Evolutionary conservation across 2,888 invertebrate species (phyloP).

Genomic region (Agrochola circellaris): DNA sequence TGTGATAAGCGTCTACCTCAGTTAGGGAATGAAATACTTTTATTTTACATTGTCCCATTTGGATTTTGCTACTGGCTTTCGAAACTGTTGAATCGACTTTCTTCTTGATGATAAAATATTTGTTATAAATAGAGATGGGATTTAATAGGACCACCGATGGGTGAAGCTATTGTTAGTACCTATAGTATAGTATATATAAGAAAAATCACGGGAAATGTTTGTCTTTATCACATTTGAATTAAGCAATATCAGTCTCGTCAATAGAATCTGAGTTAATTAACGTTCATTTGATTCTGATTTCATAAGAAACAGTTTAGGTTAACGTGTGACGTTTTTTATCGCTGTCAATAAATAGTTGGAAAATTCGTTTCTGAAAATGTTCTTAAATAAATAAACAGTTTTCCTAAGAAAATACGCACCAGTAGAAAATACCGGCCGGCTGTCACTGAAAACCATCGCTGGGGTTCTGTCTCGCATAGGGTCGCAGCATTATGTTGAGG

Average conservation of each 20-base stretch:
- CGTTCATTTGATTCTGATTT: background rate
- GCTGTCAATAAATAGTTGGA: too few relatives aligned
- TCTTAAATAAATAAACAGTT: too few relatives aligned
- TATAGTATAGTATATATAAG: too few relatives aligned
- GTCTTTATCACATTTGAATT: background rate
- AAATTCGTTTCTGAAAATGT: too few relatives aligned
- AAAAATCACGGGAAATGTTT: background rate
- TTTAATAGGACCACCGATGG: conserved; percentile 30
- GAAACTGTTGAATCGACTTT: conserved; percentile 46
- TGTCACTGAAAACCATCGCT: too few relatives aligned
- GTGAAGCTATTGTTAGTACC: conserved; percentile 30
- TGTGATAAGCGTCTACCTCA: conserved; percentile 79
- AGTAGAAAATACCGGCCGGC: too few relatives aligned
- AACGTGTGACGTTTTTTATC: too few relatives aligned
- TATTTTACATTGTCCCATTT: conserved; percentile 63
- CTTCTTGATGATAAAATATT: conserved; percentile 47
- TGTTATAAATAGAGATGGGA: conserved; percentile 23
- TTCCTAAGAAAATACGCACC: too few relatives aligned
- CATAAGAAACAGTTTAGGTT: background rate
- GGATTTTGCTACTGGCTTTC: conserved; percentile 49
- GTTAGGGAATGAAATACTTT: conserved; percentile 71
- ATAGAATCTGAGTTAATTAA: background rate
- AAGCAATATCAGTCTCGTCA: background rate
- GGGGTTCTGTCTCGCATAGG: too few relatives aligned
- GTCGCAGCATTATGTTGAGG: too few relatives aligned